Evolutionary conservation across 1,140 invertebrate species (phyloP), one percentile per base, ranked within the genome.

Genomic region (Branchinecta lynchi): DNA sequence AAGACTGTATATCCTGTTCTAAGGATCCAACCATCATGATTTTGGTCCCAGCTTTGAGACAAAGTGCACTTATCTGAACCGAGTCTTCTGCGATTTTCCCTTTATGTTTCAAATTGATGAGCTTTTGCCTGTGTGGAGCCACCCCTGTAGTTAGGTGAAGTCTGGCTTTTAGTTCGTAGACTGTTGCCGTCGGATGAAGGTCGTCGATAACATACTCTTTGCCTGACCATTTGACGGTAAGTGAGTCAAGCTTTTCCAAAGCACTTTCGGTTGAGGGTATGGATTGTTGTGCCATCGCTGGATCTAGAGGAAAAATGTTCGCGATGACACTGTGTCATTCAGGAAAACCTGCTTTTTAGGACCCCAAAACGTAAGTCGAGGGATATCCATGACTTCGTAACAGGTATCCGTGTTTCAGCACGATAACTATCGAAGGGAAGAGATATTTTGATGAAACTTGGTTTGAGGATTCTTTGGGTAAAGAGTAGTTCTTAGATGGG

Each of bases 21-120:
- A 90, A 80, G 0, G 92, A 96, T 0, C 94, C 95, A 84, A 98
- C 94, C 87, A 98, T 90, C 92, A 97, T 96, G 15, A 98, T 84
- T 79, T 96, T 95, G 70, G 90, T 88, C 45, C 89, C 89, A n/a
- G 86, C 84, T 77, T 93, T 94, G 7, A 95, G 77, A 72, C 87
- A 87, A 65, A 94, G 76, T 32, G 84, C 79, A 12, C 82, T 81
- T 20, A 95, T 78, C 66, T 82, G 82, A 72, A 86, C 84, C 71
- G 86, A 85, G 78, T 94, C 89, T 69, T 85, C 83, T 0, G 90
- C 86, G 70, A 86, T 82, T 82, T 92, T 92, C 43, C 90, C 92
- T 87, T 93, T 93, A 75, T 85, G 83, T 81, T 93, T 95, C 17
- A 97, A 80, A 79, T 96, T 96, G 7, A 97, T 80, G 9, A 98